Evolutionary conservation across 1,140 invertebrate species (phyloP).

Genomic region (Copidosoma floridanum): DNA sequence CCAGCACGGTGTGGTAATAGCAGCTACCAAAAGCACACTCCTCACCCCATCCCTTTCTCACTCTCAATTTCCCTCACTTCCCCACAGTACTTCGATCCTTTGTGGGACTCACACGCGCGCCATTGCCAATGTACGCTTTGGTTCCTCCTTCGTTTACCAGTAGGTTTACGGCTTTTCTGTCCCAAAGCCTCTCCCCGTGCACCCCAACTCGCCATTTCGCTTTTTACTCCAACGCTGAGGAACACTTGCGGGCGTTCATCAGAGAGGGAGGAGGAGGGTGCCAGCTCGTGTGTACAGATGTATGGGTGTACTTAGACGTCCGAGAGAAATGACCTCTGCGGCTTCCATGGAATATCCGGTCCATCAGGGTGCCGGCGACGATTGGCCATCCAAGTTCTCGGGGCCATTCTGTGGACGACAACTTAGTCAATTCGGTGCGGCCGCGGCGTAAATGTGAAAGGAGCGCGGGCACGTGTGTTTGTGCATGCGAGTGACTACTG

Average conservation of each 20-base stretch:
- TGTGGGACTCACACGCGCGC: too few species aligned
- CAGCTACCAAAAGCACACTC: too few species aligned
- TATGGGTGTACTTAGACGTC: not conserved
- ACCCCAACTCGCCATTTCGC: not conserved
- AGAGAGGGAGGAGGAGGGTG: too few species aligned
- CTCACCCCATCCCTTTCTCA: too few species aligned
- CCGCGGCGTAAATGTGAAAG: not conserved
- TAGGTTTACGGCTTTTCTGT: constrained; percentile 5
- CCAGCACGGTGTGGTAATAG: too few species aligned
- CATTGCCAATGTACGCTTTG: not conserved
- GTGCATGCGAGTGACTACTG: not conserved
- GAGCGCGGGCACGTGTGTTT: not conserved
- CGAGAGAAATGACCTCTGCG: constrained; percentile 2
- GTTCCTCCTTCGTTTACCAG: not conserved
- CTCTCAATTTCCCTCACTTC: too few species aligned
- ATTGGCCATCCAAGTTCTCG: constrained; percentile 19
- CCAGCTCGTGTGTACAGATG: too few species aligned
- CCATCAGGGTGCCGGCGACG: constrained; percentile 9
- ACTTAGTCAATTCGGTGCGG: constrained; percentile 15
- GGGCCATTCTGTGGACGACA: constrained; percentile 11
- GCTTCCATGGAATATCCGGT: constrained; percentile 24
- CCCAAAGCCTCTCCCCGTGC: not conserved
- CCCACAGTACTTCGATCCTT: constrained; percentile 9
- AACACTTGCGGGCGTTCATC: not conserved
- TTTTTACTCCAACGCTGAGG: not conserved